Evolutionary conservation across 1,140 invertebrate genomes (phyloP).

Genomic region (Ceratoteleas bidentatus): DNA sequence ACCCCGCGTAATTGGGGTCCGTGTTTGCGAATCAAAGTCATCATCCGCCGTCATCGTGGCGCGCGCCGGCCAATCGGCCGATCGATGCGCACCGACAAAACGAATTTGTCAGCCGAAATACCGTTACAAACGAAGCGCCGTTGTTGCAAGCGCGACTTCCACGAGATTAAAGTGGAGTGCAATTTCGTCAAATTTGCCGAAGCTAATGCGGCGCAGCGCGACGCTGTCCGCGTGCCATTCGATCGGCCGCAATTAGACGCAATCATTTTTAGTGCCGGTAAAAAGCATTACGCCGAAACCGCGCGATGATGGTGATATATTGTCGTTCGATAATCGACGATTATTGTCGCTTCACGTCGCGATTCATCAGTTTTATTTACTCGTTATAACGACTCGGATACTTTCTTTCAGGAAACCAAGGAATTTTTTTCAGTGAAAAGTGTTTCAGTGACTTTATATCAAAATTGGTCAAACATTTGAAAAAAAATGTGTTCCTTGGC

Average conservation of each 20-base stretch:
- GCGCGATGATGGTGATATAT: constrained; percentile 7
- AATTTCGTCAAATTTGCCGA: constrained; percentile 57
- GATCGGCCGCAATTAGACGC: constrained; percentile 39
- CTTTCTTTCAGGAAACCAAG: not conserved
- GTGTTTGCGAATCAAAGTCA: constrained; percentile 82
- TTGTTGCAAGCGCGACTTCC: constrained; percentile 52
- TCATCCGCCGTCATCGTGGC: constrained; percentile 75
- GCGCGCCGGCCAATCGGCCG: constrained; percentile 69
- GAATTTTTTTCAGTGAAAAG: constrained; percentile 3
- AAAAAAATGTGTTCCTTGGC: too few relatives aligned
- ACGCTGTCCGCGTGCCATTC: constrained; percentile 11
- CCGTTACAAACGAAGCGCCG: constrained; percentile 61
- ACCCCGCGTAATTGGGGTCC: constrained; percentile 78
- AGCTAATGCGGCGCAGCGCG: constrained; percentile 35
- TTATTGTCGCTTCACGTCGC: constrained; percentile 8
- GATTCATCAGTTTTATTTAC: constrained; percentile 2
- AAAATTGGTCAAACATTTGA: too few relatives aligned
- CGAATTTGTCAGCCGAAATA: constrained; percentile 64
- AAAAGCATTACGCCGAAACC: constrained; percentile 46
- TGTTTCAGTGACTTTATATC: too few relatives aligned
- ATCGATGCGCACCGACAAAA: constrained; percentile 68
- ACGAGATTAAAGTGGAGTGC: constrained; percentile 60
- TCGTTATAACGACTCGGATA: not conserved
- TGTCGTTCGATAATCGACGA: constrained; percentile 30
- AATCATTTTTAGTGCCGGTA: constrained; percentile 47